Base-by-base conservation (phyloP, 2,113 vertebrate genomes). In the Lethenteron reissneri region DNA sequence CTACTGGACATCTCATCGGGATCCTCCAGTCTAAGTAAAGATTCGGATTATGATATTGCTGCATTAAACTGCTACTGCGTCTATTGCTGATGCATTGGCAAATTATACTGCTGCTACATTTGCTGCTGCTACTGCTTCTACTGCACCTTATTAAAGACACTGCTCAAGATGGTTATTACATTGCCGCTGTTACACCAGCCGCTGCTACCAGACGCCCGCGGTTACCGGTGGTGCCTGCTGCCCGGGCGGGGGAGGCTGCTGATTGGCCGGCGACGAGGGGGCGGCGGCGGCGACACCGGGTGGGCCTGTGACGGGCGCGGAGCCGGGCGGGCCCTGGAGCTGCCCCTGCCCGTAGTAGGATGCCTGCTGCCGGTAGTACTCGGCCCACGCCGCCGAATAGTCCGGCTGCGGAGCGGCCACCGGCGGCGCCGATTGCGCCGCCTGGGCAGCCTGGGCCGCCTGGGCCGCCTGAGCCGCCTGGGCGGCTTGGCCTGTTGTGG, bases 361-460 rank as follows among this genome's bases (percentile, higher is more conserved):
- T 1, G 94, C 92, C 79, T 99, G 94, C 8, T 99, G 92, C 74
- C 94, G 79, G 80, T 97, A 99, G 81, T 97, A 99, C 76, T 97
- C 94, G 0, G 92, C 94, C 94, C 94, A 99, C 3, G 94, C 94
- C 0, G 91, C 91, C 11, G 89, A 97, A 78, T 99, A 99, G 77
- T 99, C 94, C 0, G 91, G 90, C 76, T 96, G 94, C 41, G 41
- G 41, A 41, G 41, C 41, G 21, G 87, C 89, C 13, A 88, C 88
- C 0, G 92, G 86, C 8, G 90, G 92, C 57, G 90, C 79, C 9
- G n/a, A n/a, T 7, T n/a, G 9, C 72, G 87, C 85, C 0, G 88
- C 76, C 0, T 79, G 77, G 11, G 85, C 83, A 72, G 85, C 82
- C 57, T 85, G 84, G 21, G 90, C 87, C 0, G 90, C 81, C 74